Base-by-base conservation (phyloP, 2,888 invertebrate species). In the Netelia fuscicornis region DNA sequence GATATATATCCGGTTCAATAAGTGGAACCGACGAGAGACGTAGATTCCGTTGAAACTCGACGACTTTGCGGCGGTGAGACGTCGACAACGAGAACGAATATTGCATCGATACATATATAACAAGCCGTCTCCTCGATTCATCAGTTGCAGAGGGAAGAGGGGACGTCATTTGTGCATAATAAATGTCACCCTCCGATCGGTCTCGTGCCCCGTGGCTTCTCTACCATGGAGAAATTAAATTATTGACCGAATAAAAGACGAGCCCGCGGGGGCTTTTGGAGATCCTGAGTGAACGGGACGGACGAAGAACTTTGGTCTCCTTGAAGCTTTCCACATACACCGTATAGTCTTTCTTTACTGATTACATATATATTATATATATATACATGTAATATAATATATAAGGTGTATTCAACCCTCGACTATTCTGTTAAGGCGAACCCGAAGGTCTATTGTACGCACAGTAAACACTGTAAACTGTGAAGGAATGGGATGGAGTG, bases 191-290 rank as follows among this genome's bases (percentile, higher is more conserved):
- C 72, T 30, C 52, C 70, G 11, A 9, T n/a, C 65, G 67, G 56
- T 64, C 72, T 30, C 56, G 56, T 52, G 68, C 64, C 23, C 20
- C 68, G 37, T 74, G 62, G 13, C 10, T 30, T 44, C 44, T 58
- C 77, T 6, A 58, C 20, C 65, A 82, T 86, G 78, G 83, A 80
- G 84, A 85, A 88, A 85, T 87, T 83, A 82, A 85, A 87, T 87
- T 86, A 88, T 85, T 82, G 87, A 87, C 71, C 74, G 77, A 62
- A 68, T 17, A 3, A 56, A 68, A 74, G 72, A 84, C 58, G 81
- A 60, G 78, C 48, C 81, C 65, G 42, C 5, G 17, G 25, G 67
- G 77, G 54, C 52, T 64, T 58, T 54, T 11, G 64, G 68, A 54
- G 60, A 44, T 42, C 62, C 10, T n/a, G 13, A 67, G 60, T 70